phyloP scores from a whole-genome alignment of 2,113 vertebrate species.

The Colinus virginianus region DNA sequence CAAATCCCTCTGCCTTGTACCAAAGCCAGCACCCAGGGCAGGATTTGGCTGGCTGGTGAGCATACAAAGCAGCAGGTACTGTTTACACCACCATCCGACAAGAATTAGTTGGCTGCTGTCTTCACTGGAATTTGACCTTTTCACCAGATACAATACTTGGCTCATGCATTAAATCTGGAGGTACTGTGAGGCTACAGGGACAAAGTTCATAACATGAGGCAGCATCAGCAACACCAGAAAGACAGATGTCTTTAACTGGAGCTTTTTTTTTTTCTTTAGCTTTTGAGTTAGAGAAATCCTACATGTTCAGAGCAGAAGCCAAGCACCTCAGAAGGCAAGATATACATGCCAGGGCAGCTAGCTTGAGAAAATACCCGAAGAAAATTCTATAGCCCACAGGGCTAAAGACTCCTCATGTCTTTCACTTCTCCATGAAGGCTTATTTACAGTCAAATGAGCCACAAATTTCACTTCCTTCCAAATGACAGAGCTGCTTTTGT shows the following conservation, averaged over 20 bases:
- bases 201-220: neutral
- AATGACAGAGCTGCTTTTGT: neutral
- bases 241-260: neutral
- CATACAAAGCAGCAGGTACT: neutral
- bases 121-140: constrained; percentile 41
- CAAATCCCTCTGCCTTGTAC: neutral
- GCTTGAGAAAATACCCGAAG: neutral
- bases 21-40: neutral
- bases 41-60: neutral
- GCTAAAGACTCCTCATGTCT: neutral
- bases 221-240: neutral
- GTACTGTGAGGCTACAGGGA: constrained; percentile 26
- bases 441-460: neutral
- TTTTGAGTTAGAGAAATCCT: neutral
- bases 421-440: neutral
- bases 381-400: neutral
- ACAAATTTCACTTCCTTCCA: neutral
- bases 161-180: neutral
- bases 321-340: neutral
- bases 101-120: constrained; percentile 4
- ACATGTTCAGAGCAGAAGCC: neutral
- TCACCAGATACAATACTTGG: constrained; percentile 29
- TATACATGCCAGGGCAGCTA: neutral
- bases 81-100: neutral
- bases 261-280: neutral